Base-by-base conservation (phyloP, 2,888 invertebrate species). In the Eulithis testata region DNA sequence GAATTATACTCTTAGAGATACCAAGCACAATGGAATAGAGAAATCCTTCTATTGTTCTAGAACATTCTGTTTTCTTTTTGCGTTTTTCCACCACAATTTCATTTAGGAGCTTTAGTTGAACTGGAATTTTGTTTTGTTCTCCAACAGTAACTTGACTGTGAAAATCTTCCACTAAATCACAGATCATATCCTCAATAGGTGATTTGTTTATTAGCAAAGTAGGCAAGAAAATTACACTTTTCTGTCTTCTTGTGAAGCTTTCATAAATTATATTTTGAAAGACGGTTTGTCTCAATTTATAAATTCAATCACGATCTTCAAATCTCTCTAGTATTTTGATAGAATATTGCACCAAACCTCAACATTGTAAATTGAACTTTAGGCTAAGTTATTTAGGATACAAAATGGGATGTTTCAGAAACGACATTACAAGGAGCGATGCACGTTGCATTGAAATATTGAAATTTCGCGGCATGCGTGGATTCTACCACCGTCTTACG, bases 391-490 rank as follows among this genome's bases (percentile, higher is more conserved):
- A 1, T 11, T 14, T 66, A 61, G 14, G 40, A 51, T 27, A 14
- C 21, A 55, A 50, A 66, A 62, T 43, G 4, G 21, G 6, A 59
- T 14, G 36, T 50, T 64, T 50, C 9, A 0, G 3, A 31, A 27
- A 51, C 37, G 44, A 49, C 43, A 63, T 63, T 62, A 61, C 60
- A 75, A 70, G 69, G 61, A 78, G 76, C 78, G 77, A 79, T 79
- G 84, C 82, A 84, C 77, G 77, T 70, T 77, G 76, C 77, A 73
- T 73, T 65, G 83, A 86, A 84, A 86, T 85, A 86, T 86, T 84
- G 83, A 83, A 86, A 86, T 83, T 79, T 79, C 74, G 74, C 75
- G 78, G 74, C 70, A 79, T 75, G 77, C 77, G 76, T 81, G 76
- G 73, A 72, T 66, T 71, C 69, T 70, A 73, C 72, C 68, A 73